A percentile compares a stretch with the other conserved stretches of the same genome.
These are phyloP conservation scores for Agrotis exclamationis DNA, from an alignment of 2,888 invertebrate species.

Conservation along the genomic window DNA sequence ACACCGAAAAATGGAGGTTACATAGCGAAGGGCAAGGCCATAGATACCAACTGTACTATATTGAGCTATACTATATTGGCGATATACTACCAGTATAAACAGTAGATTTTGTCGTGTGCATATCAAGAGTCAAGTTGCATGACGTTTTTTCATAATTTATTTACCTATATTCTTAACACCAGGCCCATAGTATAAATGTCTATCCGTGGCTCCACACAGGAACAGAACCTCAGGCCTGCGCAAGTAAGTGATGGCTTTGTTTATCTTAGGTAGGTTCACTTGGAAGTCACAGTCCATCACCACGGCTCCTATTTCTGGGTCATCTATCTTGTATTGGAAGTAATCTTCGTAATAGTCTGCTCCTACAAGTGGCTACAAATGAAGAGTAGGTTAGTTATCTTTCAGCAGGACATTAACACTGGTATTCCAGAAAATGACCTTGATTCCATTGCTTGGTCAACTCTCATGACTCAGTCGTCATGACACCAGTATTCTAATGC, in stretches of 20 bases:
- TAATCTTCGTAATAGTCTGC: constrained; percentile 74
- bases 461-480: too few relatives aligned
- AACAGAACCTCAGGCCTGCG: constrained; percentile 88
- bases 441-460: too few relatives aligned
- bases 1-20: constrained; percentile 53
- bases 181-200: constrained; percentile 76
- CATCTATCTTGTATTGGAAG: constrained; percentile 78
- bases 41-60: too few relatives aligned
- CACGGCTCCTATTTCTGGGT: constrained; percentile 90
- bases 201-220: constrained; percentile 88
- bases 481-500: too few relatives aligned
- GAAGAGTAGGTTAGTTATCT: background rate
- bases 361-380: constrained; percentile 77
- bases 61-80: too few relatives aligned
- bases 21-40: too few relatives aligned
- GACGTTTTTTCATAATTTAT: too few relatives aligned
- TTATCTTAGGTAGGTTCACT: constrained; percentile 87
- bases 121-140: too few relatives aligned
- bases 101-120: too few relatives aligned
- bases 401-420: too few relatives aligned
- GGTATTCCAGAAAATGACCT: too few relatives aligned
- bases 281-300: constrained; percentile 89
- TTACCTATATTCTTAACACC: constrained; percentile 79
- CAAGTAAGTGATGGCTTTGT: constrained; percentile 87
- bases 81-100: too few relatives aligned